phyloP scores from a whole-genome alignment of 2,797 vertebrate genomes.

The Coreius guichenoti region DNA sequence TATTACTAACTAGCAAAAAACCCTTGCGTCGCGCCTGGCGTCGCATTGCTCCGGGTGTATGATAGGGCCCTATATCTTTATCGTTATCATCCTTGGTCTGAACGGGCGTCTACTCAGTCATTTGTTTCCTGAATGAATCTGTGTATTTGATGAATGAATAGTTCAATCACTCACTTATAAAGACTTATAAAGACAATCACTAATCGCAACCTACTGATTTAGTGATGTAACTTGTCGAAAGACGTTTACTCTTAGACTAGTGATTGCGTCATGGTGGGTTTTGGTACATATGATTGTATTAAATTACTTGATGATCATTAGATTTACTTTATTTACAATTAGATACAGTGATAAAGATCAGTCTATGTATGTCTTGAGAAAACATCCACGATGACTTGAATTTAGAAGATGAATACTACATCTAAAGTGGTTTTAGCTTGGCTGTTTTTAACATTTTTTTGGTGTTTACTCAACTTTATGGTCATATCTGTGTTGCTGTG shows the following conservation, averaged over 20 bases:
- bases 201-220: background rate
- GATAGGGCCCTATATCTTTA: background rate
- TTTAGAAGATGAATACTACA: background rate
- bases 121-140: background rate
- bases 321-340: background rate
- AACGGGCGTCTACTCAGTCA: background rate
- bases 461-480: background rate
- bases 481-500: constrained; percentile 1
- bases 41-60: too few relatives aligned
- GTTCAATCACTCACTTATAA: background rate
- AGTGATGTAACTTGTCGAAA: background rate
- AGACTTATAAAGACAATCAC: background rate
- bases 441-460: background rate
- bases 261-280: background rate
- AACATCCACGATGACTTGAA: background rate
- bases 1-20: too few relatives aligned
- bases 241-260: background rate
- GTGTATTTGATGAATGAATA: background rate
- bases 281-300: background rate
- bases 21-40: too few relatives aligned
- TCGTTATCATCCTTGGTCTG: background rate
- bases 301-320: background rate
- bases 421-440: background rate
- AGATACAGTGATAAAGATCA: background rate
- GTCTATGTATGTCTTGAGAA: background rate